Evolutionary conservation across 37 sponge, comb jelly and placozoan species (phyloP), one percentile per base, ranked within the genome.

Genomic region (Diacarnus erythraeanus): DNA sequence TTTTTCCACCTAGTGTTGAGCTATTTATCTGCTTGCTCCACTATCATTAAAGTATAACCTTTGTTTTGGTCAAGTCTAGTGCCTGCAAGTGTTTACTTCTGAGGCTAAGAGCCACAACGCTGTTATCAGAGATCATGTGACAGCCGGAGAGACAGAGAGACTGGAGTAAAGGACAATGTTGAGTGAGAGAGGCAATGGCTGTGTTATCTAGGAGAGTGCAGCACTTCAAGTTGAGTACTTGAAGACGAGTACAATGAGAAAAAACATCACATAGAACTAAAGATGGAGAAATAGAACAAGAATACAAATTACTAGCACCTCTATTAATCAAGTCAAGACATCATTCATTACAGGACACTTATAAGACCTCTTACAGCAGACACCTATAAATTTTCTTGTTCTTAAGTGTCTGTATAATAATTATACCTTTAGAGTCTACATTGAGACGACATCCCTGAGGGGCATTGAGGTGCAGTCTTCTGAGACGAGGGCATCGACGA

Each of bases 121-220:
- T 40, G 2, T 68, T 44, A 51, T 87, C 87, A 43, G 76, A 35
- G 56, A 87, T 63, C 69, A 81, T 59, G 63, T 67, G 47, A 76
- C 87, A 87, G 17, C 87, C 82, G 39, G 82, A 66, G 20, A 87
- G 38, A 59, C 59, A 71, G 51, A 87, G 82, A 1, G 82, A 87
- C 34, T 42, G 54, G 22, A 87, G 25, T 36, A 51, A 44, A 23
- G 87, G 51, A 39, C 69, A 81, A 65, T 42, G 41, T 66, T 51
- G 56, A 3, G 40, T 63, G 38, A 79, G 79, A 40, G 51, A 64
- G 57, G 65, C n/a, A 25, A 79, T 56, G 22, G 86, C 66, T 54
- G 67, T 25, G 75, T 86, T 26, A 35, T 86, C 80, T 29, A 86
- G 31, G 18, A 86, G 80, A 15, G 80, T 74, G 35, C 86, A 86